These are phyloP conservation scores for Grantiella picta DNA, from an alignment of 2,113 vertebrate species.

Conservation along the genomic window DNA sequence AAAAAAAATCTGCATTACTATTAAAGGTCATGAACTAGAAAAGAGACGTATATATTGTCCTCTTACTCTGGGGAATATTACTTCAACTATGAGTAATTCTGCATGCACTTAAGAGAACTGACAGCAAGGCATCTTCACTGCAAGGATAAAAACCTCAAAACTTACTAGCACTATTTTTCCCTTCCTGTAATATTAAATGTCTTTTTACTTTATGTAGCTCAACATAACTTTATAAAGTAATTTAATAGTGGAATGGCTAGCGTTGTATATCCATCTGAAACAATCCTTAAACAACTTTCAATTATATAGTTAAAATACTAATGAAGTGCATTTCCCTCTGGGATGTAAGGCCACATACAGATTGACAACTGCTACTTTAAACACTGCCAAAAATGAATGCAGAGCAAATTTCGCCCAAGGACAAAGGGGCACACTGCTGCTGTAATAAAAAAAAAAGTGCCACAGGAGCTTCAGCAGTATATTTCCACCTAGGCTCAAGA, in stretches of 20 bases:
- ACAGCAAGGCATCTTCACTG: neutral
- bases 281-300: neutral
- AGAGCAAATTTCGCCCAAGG: conserved; percentile 46
- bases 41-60: neutral
- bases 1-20: neutral
- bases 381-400: conserved; percentile 23
- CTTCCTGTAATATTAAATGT: neutral
- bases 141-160: neutral
- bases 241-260: neutral
- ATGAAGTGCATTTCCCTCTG: neutral
- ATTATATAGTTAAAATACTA: neutral
- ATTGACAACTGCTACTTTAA: conserved; percentile 19
- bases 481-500: conserved; percentile 4
- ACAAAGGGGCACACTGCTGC: neutral
- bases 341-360: neutral
- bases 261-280: neutral
- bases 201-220: neutral
- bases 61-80: neutral
- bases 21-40: neutral
- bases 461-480: neutral
- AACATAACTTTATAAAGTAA: neutral
- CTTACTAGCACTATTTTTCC: neutral
- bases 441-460: neutral
- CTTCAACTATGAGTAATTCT: neutral
- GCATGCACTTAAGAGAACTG: neutral